These are phyloP conservation scores for Pyrrhia umbra DNA, from an alignment of 2,888 invertebrate genomes.

Conservation along the genomic window DNA sequence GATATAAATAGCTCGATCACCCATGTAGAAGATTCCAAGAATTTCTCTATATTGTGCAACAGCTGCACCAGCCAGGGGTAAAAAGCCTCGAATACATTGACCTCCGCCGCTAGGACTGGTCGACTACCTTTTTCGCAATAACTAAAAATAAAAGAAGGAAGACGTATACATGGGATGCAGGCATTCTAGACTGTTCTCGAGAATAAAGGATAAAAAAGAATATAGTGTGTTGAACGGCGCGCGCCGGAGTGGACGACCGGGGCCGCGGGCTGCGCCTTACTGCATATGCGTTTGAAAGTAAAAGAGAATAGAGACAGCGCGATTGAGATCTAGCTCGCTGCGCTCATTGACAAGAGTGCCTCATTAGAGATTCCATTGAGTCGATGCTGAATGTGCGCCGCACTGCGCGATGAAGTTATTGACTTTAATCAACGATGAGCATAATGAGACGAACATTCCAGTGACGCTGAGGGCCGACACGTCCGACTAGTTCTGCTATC, in stretches of 20 bases:
- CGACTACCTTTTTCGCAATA: conserved; percentile 83
- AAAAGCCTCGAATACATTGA: conserved; percentile 86
- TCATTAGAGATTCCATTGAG: conserved; percentile 76
- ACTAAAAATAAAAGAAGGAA: conserved; percentile 87
- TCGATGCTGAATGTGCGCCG: conserved; percentile 59
- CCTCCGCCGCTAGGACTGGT: conserved; percentile 78
- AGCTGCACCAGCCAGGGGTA: conserved; percentile 83
- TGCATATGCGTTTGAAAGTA: conserved; percentile 73
- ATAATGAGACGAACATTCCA: conserved; percentile 68
- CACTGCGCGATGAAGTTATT: conserved; percentile 67
- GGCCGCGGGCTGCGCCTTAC: conserved; percentile 49
- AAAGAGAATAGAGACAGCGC: conserved; percentile 72
- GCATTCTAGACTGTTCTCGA: conserved; percentile 80
- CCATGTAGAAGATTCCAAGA: conserved; percentile 77
- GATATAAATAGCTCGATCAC: conserved; percentile 72
- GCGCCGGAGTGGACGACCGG: conserved; percentile 74
- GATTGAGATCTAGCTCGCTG: conserved; percentile 70
- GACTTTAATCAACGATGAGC: conserved; percentile 64
- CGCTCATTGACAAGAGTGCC: conserved; percentile 76
- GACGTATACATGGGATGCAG: conserved; percentile 79
- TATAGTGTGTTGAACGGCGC: conserved; percentile 82
- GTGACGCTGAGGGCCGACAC: conserved; percentile 48
- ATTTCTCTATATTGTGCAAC: conserved; percentile 88
- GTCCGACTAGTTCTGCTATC: conserved; percentile 63
- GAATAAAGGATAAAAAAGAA: conserved; percentile 80